A percentile compares a stretch with the other conserved stretches of the same genome.
phyloP scores from a whole-genome alignment of 1,140 invertebrate species.

The Drosophila lacertosa region DNA sequence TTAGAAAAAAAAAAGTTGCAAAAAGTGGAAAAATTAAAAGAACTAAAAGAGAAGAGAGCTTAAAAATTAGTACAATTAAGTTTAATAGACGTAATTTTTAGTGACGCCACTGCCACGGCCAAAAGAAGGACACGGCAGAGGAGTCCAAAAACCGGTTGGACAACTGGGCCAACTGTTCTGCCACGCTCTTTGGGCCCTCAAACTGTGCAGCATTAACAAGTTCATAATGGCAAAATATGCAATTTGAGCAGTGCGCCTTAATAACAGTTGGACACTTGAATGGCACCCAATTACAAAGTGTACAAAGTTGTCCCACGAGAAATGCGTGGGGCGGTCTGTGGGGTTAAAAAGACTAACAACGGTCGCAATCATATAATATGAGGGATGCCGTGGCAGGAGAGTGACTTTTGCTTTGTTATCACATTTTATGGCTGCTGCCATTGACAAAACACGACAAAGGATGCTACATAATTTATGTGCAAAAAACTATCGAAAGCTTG shows the following conservation, averaged over 20 bases:
- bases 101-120: conserved; percentile 35
- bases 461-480: conserved; percentile 11
- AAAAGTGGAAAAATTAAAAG: conserved; percentile 16
- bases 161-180: conserved; percentile 5
- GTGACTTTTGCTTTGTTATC: conserved; percentile 32
- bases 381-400: conserved; percentile 7
- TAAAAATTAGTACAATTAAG: conserved; percentile 78
- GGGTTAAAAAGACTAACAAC: background rate
- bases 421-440: conserved; percentile 28
- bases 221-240: conserved; percentile 72
- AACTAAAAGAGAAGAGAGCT: conserved; percentile 29
- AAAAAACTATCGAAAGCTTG: conserved; percentile 8
- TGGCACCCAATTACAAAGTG: conserved; percentile 57
- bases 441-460: conserved; percentile 11
- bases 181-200: background rate
- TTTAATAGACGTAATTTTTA: conserved; percentile 79
- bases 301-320: conserved; percentile 17
- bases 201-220: conserved; percentile 53
- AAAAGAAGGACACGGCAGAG: background rate
- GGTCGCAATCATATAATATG: conserved; percentile 10
- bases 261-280: conserved; percentile 69
- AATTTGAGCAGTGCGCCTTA: conserved; percentile 48
- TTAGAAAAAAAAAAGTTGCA: conserved; percentile 49
- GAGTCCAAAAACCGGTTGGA: background rate
- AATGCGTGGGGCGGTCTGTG: background rate